phyloP scores from a whole-genome alignment of 2,888 invertebrate genomes.

The Belgica antarctica region DNA sequence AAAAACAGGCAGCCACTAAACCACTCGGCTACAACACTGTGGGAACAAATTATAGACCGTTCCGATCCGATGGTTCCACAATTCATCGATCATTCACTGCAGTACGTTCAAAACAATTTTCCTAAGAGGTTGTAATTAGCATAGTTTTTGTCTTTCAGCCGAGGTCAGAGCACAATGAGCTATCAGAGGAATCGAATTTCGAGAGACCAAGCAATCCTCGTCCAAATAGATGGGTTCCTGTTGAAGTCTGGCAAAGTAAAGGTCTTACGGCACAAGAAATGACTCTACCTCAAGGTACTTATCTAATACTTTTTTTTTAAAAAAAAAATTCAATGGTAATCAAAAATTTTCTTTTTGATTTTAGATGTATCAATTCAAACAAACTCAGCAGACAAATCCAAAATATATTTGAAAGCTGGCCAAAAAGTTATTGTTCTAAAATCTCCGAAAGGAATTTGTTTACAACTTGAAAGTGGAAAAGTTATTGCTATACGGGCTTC shows the following conservation, averaged over 20 bases:
- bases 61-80: constrained; percentile 60
- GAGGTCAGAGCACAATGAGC: constrained; percentile 77
- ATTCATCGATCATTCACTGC: constrained; percentile 68
- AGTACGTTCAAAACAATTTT: constrained; percentile 52
- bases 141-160: no score
- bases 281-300: constrained; percentile 77
- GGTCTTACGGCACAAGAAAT: constrained; percentile 95
- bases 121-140: constrained; percentile 55
- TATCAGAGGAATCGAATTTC: constrained; percentile 50
- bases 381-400: constrained; percentile 83
- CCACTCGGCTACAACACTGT: constrained; percentile 59
- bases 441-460: constrained; percentile 93
- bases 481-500: constrained; percentile 88
- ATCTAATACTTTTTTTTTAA: constrained; percentile 36
- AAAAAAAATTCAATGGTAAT: neutral
- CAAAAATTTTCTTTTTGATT: constrained; percentile 45
- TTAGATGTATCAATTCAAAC: constrained; percentile 90
- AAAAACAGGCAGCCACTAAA: constrained; percentile 79
- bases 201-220: constrained; percentile 56
- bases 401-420: constrained; percentile 88
- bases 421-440: constrained; percentile 92
- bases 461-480: constrained; percentile 91
- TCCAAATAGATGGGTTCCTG: constrained; percentile 74
- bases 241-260: constrained; percentile 87
- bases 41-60: constrained; percentile 61